These are phyloP conservation scores for Zosterops borbonicus DNA, from an alignment of 2,113 vertebrate genomes.

Conservation along the genomic window DNA sequence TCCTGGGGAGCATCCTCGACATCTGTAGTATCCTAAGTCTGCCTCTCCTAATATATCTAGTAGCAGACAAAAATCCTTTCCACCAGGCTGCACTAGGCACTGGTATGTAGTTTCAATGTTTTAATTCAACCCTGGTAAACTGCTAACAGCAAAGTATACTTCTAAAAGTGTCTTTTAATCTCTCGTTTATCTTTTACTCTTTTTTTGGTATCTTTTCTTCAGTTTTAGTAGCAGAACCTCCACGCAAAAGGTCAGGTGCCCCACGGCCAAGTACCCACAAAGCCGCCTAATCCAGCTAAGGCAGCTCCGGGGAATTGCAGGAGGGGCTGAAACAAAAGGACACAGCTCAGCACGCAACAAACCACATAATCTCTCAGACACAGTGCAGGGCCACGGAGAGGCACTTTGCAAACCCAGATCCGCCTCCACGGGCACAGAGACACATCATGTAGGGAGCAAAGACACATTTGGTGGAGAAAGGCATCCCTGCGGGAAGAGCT, in stretches of 20 bases:
- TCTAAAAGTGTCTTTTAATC: not conserved
- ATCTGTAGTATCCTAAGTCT: rapidly evolving
- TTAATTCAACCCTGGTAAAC: not conserved
- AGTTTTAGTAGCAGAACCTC: not conserved
- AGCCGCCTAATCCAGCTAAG: conserved; percentile 16
- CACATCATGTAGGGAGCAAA: not conserved
- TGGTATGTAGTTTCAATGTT: not conserved
- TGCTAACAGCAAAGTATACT: not conserved
- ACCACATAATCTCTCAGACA: not conserved
- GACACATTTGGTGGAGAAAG: not conserved
- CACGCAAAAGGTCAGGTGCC: not conserved
- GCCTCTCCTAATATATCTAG: not conserved
- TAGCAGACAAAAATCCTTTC: not conserved
- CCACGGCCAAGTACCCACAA: not conserved
- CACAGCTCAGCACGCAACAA: not conserved
- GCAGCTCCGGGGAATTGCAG: not conserved
- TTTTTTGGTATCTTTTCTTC: not conserved
- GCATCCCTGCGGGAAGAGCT: not conserved
- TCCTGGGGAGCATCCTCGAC: not conserved
- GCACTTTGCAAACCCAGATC: not conserved
- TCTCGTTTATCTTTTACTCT: not conserved
- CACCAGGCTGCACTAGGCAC: not conserved
- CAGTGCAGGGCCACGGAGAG: not conserved
- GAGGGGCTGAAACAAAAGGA: conserved; percentile 15
- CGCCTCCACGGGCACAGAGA: not conserved